phyloP scores from a whole-genome alignment of 2,113 vertebrate genomes.

The Pantherophis guttatus region DNA sequence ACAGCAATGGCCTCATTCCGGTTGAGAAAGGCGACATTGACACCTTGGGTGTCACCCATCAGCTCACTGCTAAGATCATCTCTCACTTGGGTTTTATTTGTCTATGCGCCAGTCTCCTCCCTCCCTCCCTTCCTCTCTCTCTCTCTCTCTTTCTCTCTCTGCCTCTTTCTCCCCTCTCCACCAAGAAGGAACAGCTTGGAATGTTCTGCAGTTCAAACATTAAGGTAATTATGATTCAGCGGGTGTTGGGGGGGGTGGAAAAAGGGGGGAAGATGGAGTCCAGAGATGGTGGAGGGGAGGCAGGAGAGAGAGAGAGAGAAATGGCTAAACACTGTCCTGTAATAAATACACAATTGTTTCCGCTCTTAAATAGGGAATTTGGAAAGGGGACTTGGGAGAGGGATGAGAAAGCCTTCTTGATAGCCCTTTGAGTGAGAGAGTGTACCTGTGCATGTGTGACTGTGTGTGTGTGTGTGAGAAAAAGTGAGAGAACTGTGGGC shows the following conservation, averaged over 20 bases:
- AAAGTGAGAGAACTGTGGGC: neutral
- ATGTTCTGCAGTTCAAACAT: constrained; percentile 27
- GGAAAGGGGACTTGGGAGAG: neutral
- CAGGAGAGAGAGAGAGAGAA: neutral
- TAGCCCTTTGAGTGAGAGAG: neutral
- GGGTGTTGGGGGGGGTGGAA: neutral
- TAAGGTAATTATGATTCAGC: constrained; percentile 32
- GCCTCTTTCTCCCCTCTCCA: constrained; percentile 27
- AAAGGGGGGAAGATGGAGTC: neutral
- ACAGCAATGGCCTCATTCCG: constrained; percentile 1
- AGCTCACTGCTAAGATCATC: constrained; percentile 3
- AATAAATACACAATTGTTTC: constrained; percentile 22
- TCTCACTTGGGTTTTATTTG: constrained; percentile 21
- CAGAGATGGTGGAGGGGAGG: too few relatives aligned
- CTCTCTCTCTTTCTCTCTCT: constrained; percentile 21
- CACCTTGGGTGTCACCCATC: constrained; percentile 3
- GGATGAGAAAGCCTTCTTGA: neutral
- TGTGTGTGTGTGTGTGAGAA: neutral
- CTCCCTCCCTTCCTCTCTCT: constrained; percentile 17
- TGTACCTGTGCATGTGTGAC: neutral
- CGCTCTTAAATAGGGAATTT: neutral
- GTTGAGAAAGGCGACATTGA: neutral
- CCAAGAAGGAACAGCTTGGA: constrained; percentile 25
- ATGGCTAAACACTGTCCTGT: constrained; percentile 26
- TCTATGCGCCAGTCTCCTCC: constrained; percentile 20